Evolutionary conservation across 2,113 vertebrate species (phyloP).

Genomic region (Camelus dromedarius): DNA sequence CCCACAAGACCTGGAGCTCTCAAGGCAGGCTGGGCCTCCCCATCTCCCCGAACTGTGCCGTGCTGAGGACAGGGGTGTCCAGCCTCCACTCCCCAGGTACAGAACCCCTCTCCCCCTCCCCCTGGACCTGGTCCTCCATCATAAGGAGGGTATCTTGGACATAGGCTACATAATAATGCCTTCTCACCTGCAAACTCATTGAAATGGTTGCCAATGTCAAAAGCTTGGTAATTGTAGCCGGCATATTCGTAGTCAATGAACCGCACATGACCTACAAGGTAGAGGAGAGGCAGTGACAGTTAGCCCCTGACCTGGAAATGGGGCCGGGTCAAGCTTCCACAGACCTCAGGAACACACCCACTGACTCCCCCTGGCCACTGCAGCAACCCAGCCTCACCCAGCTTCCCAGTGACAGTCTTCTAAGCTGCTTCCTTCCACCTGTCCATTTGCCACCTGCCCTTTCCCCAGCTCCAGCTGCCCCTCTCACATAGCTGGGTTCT

Average conservation of each 20-base stretch:
- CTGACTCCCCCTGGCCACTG: neutral
- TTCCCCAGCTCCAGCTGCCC: neutral
- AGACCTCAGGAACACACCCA: neutral
- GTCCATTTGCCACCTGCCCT: neutral
- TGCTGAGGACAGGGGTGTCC: neutral
- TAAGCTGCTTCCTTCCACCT: neutral
- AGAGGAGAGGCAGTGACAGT: neutral
- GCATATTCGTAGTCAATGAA: slow-evolving; percentile 99
- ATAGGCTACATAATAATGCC: fast-evolving
- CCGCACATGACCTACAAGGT: slow-evolving; percentile 89
- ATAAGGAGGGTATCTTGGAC: neutral
- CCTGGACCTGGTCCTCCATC: neutral
- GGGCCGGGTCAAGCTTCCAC: neutral
- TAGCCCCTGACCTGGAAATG: fast-evolving
- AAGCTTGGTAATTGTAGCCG: slow-evolving; percentile 98
- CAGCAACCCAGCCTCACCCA: neutral
- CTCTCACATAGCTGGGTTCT: neutral
- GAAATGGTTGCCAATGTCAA: slow-evolving; percentile 98
- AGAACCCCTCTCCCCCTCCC: neutral
- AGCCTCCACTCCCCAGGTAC: neutral
- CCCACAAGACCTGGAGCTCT: neutral
- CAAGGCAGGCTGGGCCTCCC: neutral
- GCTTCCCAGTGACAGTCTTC: neutral
- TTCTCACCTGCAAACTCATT: slow-evolving; percentile 97
- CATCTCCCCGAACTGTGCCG: neutral